Evolutionary conservation across 2,113 vertebrate genomes (phyloP), one percentile per base, ranked within the genome.

Genomic region (Pelodiscus sinensis): DNA sequence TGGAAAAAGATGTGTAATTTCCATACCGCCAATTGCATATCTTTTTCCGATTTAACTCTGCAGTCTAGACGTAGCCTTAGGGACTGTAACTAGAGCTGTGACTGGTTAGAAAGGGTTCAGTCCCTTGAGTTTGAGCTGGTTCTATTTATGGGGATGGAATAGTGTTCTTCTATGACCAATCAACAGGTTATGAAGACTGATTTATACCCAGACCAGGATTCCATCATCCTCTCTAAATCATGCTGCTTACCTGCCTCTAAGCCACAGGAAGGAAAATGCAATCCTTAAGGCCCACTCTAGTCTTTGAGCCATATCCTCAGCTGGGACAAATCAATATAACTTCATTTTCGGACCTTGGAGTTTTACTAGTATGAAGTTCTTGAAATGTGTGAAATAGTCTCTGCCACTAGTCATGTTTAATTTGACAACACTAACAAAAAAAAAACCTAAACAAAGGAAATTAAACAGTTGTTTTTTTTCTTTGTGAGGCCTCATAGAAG

Each of bases 321-420:
- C 35, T 44, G 35, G 2, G 82, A 35, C 62, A 91, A 27, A 92
- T 51, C 4, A 9, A 2, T 87, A 24, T 86, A 81, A 57, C 2
- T 29, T 29, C 5, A 35, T 38, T 58, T 62, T 50, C 58, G 50
- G 10, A 27, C 27, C 19, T 4, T 83, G 27, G 1, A 4, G 55
- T 9, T 44, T 93, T 88, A 89, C 35, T 82, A 90, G 14, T 15
- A 6, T 91, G 62, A 94, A 14, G 68, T 81, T 92, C 95, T 96
- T 82, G 16, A 89, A 78, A 93, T 91, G 79, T 90, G 91, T 57
- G 68, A 85, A 79, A 6, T 91, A n/a, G 57, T 38, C 18, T 92
- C 58, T 90, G 91, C 57, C 3, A 3, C 35, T 81, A 83, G 3
- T 82, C 22, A 8, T 88, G 79, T 85, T 93, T 90, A 88, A 8